Percentiles rank a stretch among this genome's conserved stretches.
Evolutionary conservation across 2,888 invertebrate genomes (phyloP).

Genomic region (Gibbula magus): DNA sequence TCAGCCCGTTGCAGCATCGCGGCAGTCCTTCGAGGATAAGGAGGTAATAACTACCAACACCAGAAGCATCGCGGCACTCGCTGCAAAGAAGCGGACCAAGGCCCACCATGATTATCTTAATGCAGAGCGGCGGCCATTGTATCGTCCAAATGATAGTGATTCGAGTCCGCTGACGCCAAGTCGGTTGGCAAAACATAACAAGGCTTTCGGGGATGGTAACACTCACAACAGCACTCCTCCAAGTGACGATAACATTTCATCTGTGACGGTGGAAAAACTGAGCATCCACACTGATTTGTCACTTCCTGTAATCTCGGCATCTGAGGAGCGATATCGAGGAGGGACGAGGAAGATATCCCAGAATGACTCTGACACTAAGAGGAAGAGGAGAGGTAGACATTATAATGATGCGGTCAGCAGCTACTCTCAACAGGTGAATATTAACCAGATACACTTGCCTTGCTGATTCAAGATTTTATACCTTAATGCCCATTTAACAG

Average conservation of each 20-base stretch:
- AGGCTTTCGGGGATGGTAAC: conserved; percentile 51
- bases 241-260: conserved; percentile 59
- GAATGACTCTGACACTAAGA: conserved; percentile 34
- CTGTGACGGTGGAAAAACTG: conserved; percentile 50
- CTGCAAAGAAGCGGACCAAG: conserved; percentile 65
- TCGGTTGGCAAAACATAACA: conserved; percentile 69
- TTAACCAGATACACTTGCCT: no score
- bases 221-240: conserved; percentile 42
- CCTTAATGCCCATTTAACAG: no score
- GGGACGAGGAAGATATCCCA: conserved; percentile 44
- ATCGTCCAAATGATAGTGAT: conserved; percentile 46
- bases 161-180: conserved; percentile 62
- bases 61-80: conserved; percentile 70
- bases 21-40: conserved; percentile 55
- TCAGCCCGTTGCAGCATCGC: conserved; percentile 46
- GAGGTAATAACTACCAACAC: conserved; percentile 66
- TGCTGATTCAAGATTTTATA: no score
- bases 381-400: conserved; percentile 35
- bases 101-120: conserved; percentile 54
- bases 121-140: conserved; percentile 51
- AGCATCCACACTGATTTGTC: conserved; percentile 52
- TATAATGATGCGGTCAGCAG: conserved; percentile 30
- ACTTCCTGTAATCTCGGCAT: conserved; percentile 41
- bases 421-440: conserved; percentile 47
- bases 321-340: conserved; percentile 34